Percentiles rank a stretch among this genome's conserved stretches.
phyloP scores from a whole-genome alignment of 2,888 invertebrate genomes.

The Capitulum mitella region DNA sequence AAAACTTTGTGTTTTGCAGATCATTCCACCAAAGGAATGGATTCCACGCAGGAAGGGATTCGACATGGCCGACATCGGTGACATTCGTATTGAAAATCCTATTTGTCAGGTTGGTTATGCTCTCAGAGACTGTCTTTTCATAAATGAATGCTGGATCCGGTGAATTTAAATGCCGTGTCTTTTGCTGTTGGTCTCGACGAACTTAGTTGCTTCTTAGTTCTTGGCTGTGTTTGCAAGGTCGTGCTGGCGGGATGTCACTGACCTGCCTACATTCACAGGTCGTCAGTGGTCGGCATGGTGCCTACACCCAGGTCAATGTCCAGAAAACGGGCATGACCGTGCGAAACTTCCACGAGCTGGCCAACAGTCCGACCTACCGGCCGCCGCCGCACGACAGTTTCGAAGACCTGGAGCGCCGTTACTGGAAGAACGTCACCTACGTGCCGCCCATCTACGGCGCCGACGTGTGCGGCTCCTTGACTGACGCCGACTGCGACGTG shows the following conservation, averaged over 20 bases:
- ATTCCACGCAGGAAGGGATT: constrained; percentile 78
- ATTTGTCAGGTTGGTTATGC: constrained; percentile 63
- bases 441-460: constrained; percentile 97
- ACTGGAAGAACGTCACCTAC: constrained; percentile 97
- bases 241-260: not conserved
- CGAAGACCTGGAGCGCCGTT: constrained; percentile 86
- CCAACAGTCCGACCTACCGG: constrained; percentile 54
- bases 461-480: constrained; percentile 91
- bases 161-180: not conserved
- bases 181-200: not conserved
- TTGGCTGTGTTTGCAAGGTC: not conserved
- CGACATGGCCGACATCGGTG: constrained; percentile 62
- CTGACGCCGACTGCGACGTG: constrained; percentile 76
- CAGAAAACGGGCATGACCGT: constrained; percentile 87
- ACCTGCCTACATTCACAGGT: constrained; percentile 26
- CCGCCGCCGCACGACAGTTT: constrained; percentile 77
- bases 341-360: constrained; percentile 77
- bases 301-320: constrained; percentile 94
- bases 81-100: constrained; percentile 85
- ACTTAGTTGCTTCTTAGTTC: not conserved
- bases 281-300: constrained; percentile 89
- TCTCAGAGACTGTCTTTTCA: not conserved
- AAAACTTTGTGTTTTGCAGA: constrained; percentile 51
- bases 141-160: not conserved
- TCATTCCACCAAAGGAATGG: constrained; percentile 96